These are phyloP conservation scores for Coracopsis vasa DNA, from an alignment of 2,113 vertebrate genomes.

Conservation along the genomic window DNA sequence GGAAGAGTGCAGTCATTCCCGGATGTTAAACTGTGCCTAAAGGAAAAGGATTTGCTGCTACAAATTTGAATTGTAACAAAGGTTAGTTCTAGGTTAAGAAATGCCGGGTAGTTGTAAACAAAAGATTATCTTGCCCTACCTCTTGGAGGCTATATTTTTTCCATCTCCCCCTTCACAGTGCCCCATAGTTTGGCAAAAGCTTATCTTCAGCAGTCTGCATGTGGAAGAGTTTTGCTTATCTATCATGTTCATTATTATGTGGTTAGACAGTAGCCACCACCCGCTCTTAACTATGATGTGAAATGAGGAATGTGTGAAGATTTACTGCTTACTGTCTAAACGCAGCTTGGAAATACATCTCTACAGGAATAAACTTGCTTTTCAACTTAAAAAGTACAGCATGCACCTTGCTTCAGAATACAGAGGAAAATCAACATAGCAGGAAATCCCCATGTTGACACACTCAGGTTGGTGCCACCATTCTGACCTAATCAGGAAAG, in stretches of 20 bases:
- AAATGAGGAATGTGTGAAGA: background rate
- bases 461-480: background rate
- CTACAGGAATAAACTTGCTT: background rate
- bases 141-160: background rate
- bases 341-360: background rate
- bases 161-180: background rate
- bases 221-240: background rate
- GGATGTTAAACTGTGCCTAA: background rate
- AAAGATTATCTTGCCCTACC: background rate
- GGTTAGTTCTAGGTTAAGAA: background rate
- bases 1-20: background rate
- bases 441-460: constrained; percentile 17
- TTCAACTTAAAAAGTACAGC: background rate
- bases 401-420: background rate
- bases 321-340: background rate
- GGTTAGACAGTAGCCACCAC: background rate
- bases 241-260: background rate
- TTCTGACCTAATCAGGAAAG: constrained; percentile 19
- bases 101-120: background rate
- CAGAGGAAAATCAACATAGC: background rate
- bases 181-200: background rate
- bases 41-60: background rate
- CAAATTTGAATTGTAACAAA: background rate
- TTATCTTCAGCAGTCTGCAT: background rate
- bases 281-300: background rate